These are phyloP conservation scores for Glaucidium brasilianum DNA, from an alignment of 2,113 vertebrate species.

Conservation along the genomic window DNA sequence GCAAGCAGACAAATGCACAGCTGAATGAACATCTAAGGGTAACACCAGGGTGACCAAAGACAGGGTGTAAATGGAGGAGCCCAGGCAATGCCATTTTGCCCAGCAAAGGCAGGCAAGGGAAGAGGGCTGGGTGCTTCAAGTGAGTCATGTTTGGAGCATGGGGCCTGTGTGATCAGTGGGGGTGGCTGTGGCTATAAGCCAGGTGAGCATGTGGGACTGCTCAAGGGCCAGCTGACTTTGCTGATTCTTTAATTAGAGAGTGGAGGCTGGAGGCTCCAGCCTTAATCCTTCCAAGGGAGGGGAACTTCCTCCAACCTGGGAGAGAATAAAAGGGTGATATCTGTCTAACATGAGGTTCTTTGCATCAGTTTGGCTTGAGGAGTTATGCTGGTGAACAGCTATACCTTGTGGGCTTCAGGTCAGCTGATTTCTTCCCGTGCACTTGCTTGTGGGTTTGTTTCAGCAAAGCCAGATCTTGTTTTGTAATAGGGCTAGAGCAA, in stretches of 20 bases:
- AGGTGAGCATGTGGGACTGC: no score
- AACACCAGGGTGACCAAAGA: background rate
- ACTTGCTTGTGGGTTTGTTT: background rate
- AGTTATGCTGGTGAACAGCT: background rate
- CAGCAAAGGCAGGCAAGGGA: background rate
- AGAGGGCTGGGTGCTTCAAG: background rate
- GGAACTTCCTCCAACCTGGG: background rate
- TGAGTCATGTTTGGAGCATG: rapidly evolving
- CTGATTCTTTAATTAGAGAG: background rate
- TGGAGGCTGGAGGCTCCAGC: background rate
- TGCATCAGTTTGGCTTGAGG: background rate
- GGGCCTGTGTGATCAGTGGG: no score
- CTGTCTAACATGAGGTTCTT: rapidly evolving
- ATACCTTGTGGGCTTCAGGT: background rate
- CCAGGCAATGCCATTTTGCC: rapidly evolving
- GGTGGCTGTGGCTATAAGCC: background rate
- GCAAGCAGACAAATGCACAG: background rate
- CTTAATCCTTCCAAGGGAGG: background rate
- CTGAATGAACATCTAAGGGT: no score
- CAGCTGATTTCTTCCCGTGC: background rate
- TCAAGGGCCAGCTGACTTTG: background rate
- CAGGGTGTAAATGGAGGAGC: background rate
- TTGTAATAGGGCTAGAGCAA: background rate
- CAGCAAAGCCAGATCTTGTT: background rate
- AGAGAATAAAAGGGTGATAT: background rate